Evolutionary conservation across 92 coral and sea anemone genomes (phyloP).

Genomic region (Chrysogorgia sp.): DNA sequence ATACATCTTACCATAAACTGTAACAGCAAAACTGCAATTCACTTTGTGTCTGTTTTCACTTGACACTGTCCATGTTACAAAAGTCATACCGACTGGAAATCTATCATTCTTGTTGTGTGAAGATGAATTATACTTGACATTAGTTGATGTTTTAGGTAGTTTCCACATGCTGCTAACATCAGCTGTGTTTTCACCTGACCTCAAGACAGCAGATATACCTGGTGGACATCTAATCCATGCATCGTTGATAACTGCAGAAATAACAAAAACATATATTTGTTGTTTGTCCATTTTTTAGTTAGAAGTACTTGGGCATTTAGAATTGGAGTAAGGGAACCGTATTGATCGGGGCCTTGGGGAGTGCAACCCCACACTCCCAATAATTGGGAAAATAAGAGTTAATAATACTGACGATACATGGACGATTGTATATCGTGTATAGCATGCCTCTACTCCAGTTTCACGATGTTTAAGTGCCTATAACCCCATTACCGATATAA

Average conservation of each 20-base stretch:
- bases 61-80: constrained; percentile 74
- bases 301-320: not conserved
- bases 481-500: too few species aligned
- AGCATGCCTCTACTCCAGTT: too few species aligned
- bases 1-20: constrained; percentile 66
- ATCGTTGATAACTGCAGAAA: constrained; percentile 27
- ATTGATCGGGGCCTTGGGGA: too few species aligned
- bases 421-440: too few species aligned
- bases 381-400: too few species aligned
- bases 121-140: constrained; percentile 55
- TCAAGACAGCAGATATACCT: constrained; percentile 58
- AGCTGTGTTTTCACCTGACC: constrained; percentile 66
- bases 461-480: too few species aligned
- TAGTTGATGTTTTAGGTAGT: constrained; percentile 61
- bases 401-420: too few species aligned
- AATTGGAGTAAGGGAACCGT: not conserved
- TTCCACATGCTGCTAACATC: constrained; percentile 77
- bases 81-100: constrained; percentile 75
- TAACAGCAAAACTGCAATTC: constrained; percentile 67
- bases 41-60: constrained; percentile 62
- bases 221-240: constrained; percentile 85
- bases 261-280: not conserved
- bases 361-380: too few species aligned
- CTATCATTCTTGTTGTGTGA: constrained; percentile 59
- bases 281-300: not conserved